Percentiles rank a stretch among this genome's conserved stretches.
phyloP scores from a whole-genome alignment of 1,140 invertebrate genomes.

The Gryllus bimaculatus region DNA sequence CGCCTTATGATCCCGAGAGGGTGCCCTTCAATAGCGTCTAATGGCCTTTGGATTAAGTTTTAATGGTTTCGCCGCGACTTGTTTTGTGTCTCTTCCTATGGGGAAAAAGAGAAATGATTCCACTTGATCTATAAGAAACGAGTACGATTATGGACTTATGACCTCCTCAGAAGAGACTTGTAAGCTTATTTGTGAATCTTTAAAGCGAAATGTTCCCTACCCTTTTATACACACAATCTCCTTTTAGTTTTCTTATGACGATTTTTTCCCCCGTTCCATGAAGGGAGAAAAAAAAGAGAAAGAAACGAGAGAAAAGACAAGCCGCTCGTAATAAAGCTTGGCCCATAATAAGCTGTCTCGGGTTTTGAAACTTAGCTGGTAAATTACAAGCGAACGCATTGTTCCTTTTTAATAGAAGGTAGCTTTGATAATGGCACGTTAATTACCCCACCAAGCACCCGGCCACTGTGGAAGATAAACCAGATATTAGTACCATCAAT shows the following conservation, averaged over 20 bases:
- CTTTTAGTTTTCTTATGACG: background rate
- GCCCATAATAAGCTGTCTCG: conserved; percentile 3
- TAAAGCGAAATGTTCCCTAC: background rate
- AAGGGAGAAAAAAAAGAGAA: background rate
- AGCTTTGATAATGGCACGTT: conserved; percentile 4
- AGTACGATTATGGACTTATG: background rate
- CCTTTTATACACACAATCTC: background rate
- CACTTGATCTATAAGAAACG: background rate
- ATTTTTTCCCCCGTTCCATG: background rate
- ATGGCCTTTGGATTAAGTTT: conserved; percentile 1
- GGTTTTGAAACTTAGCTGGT: background rate
- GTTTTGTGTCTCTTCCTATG: background rate
- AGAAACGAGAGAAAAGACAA: background rate
- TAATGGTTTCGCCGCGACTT: background rate
- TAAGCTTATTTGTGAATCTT: background rate
- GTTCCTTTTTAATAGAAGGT: conserved; percentile 5
- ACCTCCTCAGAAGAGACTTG: background rate
- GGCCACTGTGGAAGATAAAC: conserved; percentile 1
- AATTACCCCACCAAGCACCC: background rate
- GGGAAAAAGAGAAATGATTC: background rate
- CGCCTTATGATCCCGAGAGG: too few relatives aligned
- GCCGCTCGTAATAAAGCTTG: background rate
- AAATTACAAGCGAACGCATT: background rate
- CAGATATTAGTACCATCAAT: conserved; percentile 5
- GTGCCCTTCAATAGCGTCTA: background rate